These are phyloP conservation scores for Entomyzon cyanotis DNA, from an alignment of 2,113 vertebrate species.

Conservation along the genomic window DNA sequence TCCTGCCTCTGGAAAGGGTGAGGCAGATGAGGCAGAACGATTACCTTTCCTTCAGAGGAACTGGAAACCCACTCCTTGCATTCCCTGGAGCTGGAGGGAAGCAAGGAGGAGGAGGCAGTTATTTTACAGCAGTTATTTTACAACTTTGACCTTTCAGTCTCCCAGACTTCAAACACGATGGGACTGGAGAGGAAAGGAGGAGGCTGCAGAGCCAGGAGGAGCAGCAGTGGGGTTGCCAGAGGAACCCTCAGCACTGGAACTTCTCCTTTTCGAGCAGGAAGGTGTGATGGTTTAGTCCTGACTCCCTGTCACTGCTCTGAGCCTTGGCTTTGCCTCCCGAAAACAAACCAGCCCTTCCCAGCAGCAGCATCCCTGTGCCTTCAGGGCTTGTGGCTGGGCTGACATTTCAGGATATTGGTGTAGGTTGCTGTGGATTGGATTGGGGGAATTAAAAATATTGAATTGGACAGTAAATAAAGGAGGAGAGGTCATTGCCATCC, in stretches of 20 bases:
- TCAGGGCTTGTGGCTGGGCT: neutral
- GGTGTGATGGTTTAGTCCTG: neutral
- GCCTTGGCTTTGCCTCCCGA: neutral
- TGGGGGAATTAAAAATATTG: neutral
- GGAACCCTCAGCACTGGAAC: neutral
- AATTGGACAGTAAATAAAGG: neutral
- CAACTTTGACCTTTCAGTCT: constrained; percentile 5
- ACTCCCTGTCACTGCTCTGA: neutral
- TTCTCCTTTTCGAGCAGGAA: neutral
- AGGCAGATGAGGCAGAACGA: neutral
- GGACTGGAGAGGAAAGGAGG: neutral
- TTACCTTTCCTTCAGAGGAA: neutral
- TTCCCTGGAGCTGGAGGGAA: neutral
- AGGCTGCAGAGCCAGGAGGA: neutral
- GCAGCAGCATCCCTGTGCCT: neutral
- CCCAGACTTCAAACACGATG: neutral
- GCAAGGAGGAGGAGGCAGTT: neutral
- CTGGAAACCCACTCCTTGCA: neutral
- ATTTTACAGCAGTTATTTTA: neutral
- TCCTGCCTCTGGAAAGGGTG: neutral
- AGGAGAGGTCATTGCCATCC: neutral
- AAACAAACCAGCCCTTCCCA: neutral
- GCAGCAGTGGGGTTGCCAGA: neutral
- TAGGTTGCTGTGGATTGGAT: neutral
- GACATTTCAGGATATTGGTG: neutral